Evolutionary conservation across 1,140 invertebrate species (phyloP).

Genomic region (Drosophila oshimai): DNA sequence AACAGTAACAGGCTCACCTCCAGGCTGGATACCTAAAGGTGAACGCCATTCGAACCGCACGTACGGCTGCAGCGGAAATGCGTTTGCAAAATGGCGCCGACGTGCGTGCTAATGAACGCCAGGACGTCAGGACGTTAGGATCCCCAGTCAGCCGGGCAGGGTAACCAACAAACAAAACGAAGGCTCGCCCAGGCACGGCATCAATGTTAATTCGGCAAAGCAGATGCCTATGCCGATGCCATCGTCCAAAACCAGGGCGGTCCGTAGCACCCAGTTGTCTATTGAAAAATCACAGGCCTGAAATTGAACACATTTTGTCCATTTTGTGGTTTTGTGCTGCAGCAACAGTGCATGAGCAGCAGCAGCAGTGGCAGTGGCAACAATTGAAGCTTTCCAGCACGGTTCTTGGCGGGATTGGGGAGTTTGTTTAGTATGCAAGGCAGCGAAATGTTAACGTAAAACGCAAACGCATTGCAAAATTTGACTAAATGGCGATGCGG

Average conservation of each 20-base stretch:
- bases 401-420: constrained; percentile 10
- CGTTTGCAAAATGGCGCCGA: constrained; percentile 78
- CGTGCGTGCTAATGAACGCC: constrained; percentile 77
- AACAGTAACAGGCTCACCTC: constrained; percentile 8
- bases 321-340: constrained; percentile 66
- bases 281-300: constrained; percentile 78
- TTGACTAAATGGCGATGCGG: constrained; percentile 20
- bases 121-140: constrained; percentile 17
- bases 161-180: constrained; percentile 50
- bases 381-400: constrained; percentile 42
- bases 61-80: constrained; percentile 71
- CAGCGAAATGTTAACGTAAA: constrained; percentile 77
- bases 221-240: constrained; percentile 40
- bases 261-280: constrained; percentile 32
- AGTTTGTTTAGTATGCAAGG: constrained; percentile 74
- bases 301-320: constrained; percentile 80
- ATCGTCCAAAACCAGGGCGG: neutral
- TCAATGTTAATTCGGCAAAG: constrained; percentile 78
- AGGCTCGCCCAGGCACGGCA: constrained; percentile 33
- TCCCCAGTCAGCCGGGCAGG: constrained; percentile 6
- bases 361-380: constrained; percentile 26
- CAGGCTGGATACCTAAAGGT: neutral
- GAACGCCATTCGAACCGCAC: constrained; percentile 44
- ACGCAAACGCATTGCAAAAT: constrained; percentile 74
- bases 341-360: constrained; percentile 15